Base-by-base conservation (phyloP, 2,113 vertebrate genomes). In the Gambusia affinis region DNA sequence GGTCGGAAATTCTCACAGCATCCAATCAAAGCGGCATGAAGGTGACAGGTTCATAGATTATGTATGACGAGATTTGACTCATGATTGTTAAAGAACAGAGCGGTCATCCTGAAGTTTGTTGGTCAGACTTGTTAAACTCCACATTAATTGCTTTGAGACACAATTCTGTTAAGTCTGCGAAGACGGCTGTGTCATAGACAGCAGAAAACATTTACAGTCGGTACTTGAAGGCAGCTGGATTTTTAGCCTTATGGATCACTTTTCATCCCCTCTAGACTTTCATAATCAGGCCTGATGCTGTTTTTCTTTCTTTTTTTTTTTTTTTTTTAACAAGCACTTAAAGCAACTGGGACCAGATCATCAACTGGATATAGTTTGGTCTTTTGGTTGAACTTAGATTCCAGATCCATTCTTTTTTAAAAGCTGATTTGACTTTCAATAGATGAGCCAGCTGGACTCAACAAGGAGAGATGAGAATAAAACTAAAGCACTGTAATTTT, bases 321-420 rank as follows among this genome's bases (percentile, higher is more conserved):
- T 85, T 89, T 47, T 88, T 88, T 92, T 79, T 87, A 88, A 89
- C 82, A 87, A 94, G 92, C 92, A 94, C 92, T 95, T 94, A 91
- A 93, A 90, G 81, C 81, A 87, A 64, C 78, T 80, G 86, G 91
- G 89, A 90, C 84, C 86, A 87, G 90, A 89, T 86, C 87, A 84
- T 82, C 79, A 73, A 77, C 60, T 72, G 87, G 85, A 64, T 80
- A 72, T 79, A 84, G 83, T 85, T 87, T 27, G 82, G 79, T 87
- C 81, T 82, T 78, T n/a, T 67, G 31, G 72, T 66, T 66, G 65
- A 79, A 80, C 75, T 57, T 68, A 71, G 30, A 83, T 54, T 62
- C 57, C 70, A 64, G 29, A 83, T 42, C 39, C 54, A 72, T 84
- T 80, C 88, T 47, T 76, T 73, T 76, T 73, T 37, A 12, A 12